Conservation (phyloP, 2,888 invertebrate genomes). For the Drosophila anomalipes region DNA sequence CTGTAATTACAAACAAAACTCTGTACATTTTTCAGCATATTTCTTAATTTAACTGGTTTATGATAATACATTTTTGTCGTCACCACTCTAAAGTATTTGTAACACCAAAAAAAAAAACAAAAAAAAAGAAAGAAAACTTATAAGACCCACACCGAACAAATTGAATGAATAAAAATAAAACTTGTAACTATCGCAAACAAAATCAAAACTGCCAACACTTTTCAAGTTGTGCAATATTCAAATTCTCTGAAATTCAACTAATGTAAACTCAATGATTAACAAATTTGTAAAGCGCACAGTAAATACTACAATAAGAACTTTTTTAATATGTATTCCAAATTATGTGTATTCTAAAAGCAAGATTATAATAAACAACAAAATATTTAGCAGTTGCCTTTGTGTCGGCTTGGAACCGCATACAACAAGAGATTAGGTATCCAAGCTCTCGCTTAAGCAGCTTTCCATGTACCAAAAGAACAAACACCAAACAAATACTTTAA, state of each 20-base stretch:
- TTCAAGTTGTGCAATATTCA: conserved; percentile 53
- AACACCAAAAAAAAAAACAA: conserved; percentile 64
- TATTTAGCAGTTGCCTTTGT: conserved; percentile 48
- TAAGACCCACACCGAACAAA: conserved; percentile 60
- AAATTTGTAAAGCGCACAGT: conserved; percentile 71
- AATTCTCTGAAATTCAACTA: conserved; percentile 39
- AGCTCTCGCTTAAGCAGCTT: conserved; percentile 31
- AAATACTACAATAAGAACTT: conserved; percentile 32
- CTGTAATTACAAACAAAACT: conserved; percentile 67
- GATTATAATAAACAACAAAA: conserved; percentile 32
- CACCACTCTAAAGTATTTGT: conserved; percentile 66
- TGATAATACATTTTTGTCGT: conserved; percentile 42
- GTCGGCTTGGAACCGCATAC: conserved; percentile 25
- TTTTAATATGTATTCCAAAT: conserved; percentile 40
- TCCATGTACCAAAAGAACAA: conserved; percentile 55
- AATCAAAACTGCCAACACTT: conserved; percentile 54
- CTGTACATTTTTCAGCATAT: conserved; percentile 72
- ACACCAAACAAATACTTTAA: conserved; percentile 53
- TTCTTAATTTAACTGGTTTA: conserved; percentile 38
- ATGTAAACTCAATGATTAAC: conserved; percentile 23
- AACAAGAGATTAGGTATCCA: conserved; percentile 20
- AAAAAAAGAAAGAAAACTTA: no score
- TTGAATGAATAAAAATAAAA: not conserved
- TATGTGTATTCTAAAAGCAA: conserved; percentile 62
- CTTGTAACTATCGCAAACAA: conserved; percentile 46